Evolutionary conservation across 2,888 invertebrate genomes (phyloP), one percentile per base, ranked within the genome.

Genomic region (Epirrita christyi): DNA sequence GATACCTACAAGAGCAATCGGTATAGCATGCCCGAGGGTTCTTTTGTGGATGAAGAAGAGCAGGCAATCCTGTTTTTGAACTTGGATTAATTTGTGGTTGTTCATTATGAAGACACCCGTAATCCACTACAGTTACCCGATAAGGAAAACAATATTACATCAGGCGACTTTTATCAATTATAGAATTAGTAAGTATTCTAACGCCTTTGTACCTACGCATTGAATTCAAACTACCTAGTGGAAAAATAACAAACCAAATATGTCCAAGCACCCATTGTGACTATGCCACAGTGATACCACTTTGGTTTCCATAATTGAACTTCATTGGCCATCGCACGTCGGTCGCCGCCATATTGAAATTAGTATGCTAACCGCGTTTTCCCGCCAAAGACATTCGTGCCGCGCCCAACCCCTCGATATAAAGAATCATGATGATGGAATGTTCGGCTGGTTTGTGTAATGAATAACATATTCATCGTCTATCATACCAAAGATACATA

Each of bases 381-480:
- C 76, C 84, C 83, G 83, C 83, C 86, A 86, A 89, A 88, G 86
- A 81, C 83, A 80, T 84, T 81, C 83, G 81, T 79, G 83, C 86
- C 88, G 86, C 88, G 80, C 84, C 88, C 86, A 83, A 76, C 78
- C 75, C 75, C 66, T 82, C 86, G 82, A 88, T 86, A 84, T 86
- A 90, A 86, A 86, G 85, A 89, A 90, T 90, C 88, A 88, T 83
- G 86, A 76, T 83, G 76, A 80, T 80, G 86, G 88, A 88, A 90
- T 86, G 85, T 82, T 81, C 80, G 76, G 69, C 76, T 73, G 67
- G 72, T 45, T 40, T 62, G 58, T 56, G 47, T 47, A 41, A 45
- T 28, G 9, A 14, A 9, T 15, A 8, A 14, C 40, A 6, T 29
- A 28, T 43, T 14, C 8, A 32, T 32, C 13, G 32, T 32, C 3